phyloP scores from a whole-genome alignment of 1,140 invertebrate genomes.

The Notospermus geniculatus region DNA sequence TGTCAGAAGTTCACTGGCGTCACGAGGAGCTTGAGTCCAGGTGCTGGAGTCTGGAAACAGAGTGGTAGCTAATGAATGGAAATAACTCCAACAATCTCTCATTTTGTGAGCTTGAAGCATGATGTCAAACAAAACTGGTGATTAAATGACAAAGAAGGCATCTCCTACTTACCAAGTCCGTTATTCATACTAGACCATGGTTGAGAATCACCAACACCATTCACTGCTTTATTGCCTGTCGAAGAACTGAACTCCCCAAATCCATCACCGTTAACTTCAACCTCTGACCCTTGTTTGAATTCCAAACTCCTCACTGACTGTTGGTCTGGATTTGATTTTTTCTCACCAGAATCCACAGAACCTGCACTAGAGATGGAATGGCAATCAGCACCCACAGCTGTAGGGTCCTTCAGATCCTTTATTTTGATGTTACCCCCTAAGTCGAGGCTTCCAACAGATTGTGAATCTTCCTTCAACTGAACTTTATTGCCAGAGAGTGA shows the following conservation, averaged over 20 bases:
- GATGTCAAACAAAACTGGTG: no score
- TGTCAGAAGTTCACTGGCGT: constrained; percentile 10
- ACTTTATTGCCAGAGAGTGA: no score
- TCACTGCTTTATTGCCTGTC: not conserved
- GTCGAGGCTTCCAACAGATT: constrained; percentile 51
- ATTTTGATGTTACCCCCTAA: constrained; percentile 19
- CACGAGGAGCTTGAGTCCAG: not conserved
- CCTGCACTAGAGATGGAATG: constrained; percentile 58
- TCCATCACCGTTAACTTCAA: constrained; percentile 48
- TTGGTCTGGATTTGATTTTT: constrained; percentile 29
- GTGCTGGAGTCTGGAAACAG: not conserved
- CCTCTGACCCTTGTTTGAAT: constrained; percentile 54
- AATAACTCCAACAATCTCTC: no score
- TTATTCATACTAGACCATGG: no score
- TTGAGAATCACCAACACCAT: no score
- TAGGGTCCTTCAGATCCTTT: constrained; percentile 17
- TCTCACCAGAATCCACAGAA: constrained; percentile 51
- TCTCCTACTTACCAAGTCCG: not conserved
- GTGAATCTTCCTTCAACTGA: constrained; percentile 31
- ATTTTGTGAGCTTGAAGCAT: no score
- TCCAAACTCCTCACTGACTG: constrained; percentile 58
- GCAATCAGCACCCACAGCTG: constrained; percentile 38
- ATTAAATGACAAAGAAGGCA: no score
- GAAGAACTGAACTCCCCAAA: constrained; percentile 49
- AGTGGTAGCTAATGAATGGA: no score